Evolutionary conservation across 2,888 invertebrate genomes (phyloP).

Genomic region (Lepidonotus clava): DNA sequence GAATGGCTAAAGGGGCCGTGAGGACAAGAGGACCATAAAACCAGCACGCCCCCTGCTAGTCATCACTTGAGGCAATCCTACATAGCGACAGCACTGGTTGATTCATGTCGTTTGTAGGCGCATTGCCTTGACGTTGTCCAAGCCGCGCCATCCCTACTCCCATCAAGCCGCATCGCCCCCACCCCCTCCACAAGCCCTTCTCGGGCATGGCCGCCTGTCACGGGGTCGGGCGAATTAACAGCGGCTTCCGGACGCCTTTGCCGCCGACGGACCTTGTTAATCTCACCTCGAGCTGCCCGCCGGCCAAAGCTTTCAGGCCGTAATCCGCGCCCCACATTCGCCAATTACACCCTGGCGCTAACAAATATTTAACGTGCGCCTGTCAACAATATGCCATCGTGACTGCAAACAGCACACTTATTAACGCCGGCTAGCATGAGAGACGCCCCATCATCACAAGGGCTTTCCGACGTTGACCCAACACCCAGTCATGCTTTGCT

Average conservation of each 20-base stretch:
- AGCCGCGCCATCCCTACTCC: too few species aligned
- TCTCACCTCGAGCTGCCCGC: background rate
- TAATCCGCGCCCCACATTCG: background rate
- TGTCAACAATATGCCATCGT: background rate
- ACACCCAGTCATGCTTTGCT: background rate
- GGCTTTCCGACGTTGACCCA: background rate
- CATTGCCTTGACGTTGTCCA: background rate
- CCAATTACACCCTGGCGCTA: background rate
- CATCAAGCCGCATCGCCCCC: too few species aligned
- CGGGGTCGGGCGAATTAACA: background rate
- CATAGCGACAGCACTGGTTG: background rate
- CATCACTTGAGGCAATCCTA: background rate
- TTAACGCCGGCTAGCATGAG: background rate
- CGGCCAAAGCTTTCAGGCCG: background rate
- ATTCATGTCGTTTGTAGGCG: background rate
- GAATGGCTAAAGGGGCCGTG: too few species aligned
- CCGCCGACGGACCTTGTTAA: conserved; percentile 6
- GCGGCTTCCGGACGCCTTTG: background rate
- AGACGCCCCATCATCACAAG: background rate
- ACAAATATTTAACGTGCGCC: conserved; percentile 24
- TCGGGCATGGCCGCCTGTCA: too few species aligned
- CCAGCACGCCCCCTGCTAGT: too few species aligned
- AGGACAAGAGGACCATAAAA: too few species aligned
- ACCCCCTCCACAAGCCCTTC: too few species aligned
- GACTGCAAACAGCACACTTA: background rate